These are phyloP conservation scores for Unio delphinus DNA, from an alignment of 2,888 invertebrate species.

Conservation along the genomic window DNA sequence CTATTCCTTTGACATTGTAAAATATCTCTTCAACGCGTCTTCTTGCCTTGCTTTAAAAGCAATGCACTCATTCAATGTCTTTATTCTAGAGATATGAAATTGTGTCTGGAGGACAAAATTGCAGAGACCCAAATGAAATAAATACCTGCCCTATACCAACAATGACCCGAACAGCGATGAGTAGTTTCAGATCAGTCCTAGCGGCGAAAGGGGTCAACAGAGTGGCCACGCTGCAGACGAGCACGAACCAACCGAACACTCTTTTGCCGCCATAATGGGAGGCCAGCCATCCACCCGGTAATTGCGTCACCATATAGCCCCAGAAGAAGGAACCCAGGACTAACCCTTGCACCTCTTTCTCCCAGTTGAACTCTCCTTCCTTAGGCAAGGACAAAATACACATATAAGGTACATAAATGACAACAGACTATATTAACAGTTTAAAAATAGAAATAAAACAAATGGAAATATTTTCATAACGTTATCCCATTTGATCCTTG, in stretches of 20 bases:
- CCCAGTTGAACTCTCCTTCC: slow-evolving; percentile 58
- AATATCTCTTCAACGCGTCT: too few relatives aligned
- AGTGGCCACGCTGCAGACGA: slow-evolving; percentile 87
- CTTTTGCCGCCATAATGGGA: slow-evolving; percentile 90
- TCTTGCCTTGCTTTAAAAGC: too few relatives aligned
- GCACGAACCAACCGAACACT: slow-evolving; percentile 84
- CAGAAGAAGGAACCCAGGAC: slow-evolving; percentile 66
- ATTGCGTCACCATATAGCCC: slow-evolving; percentile 63
- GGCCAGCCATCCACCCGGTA: slow-evolving; percentile 75
- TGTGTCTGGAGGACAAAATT: too few relatives aligned
- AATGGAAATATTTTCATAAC: too few relatives aligned
- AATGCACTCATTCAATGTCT: too few relatives aligned
- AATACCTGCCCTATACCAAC: slow-evolving; percentile 86
- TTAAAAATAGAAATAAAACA: too few relatives aligned
- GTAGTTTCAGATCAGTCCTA: slow-evolving; percentile 78
- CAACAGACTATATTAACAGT: too few relatives aligned
- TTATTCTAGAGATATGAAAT: too few relatives aligned
- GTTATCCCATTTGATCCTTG: too few relatives aligned
- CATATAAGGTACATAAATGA: neutral
- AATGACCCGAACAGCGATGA: slow-evolving; percentile 81
- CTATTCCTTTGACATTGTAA: too few relatives aligned
- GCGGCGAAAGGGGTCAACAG: slow-evolving; percentile 84
- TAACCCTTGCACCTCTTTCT: slow-evolving; percentile 54
- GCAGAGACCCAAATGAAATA: too few relatives aligned
- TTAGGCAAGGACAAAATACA: slow-evolving; percentile 4